Percentiles rank a stretch among this genome's conserved stretches.
Conservation (phyloP, 2,113 vertebrate species). For the Perca fluviatilis region DNA sequence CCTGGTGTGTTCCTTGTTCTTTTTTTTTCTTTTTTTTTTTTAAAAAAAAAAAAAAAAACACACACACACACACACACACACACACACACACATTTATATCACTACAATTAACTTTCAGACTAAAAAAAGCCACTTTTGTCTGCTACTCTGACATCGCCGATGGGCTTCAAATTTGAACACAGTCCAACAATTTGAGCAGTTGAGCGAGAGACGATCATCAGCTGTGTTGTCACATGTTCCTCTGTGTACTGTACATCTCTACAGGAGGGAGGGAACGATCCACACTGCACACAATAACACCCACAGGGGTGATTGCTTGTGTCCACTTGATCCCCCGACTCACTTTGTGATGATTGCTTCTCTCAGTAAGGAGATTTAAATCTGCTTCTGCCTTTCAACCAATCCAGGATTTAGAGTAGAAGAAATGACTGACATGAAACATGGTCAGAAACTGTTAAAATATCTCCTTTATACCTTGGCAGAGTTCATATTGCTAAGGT, state of each 20-base stretch:
- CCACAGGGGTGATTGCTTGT: conserved; percentile 52
- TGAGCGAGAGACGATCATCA: conserved; percentile 2
- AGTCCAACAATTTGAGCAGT: conserved; percentile 15
- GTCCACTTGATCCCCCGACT: conserved; percentile 60
- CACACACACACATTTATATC: no score
- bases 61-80: no score
- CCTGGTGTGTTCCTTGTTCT: no score
- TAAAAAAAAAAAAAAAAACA: no score
- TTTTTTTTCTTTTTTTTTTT: no score
- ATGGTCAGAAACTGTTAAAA: conserved; percentile 46
- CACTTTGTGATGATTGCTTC: conserved; percentile 82
- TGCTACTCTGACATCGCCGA: not conserved
- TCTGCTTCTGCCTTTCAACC: conserved; percentile 76
- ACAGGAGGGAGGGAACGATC: conserved; percentile 18
- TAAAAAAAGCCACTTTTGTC: not conserved
- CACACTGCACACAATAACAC: conserved; percentile 38
- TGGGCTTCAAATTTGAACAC: not conserved
- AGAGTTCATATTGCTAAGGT: not conserved
- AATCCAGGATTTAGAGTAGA: conserved; percentile 84
- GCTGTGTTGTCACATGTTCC: conserved; percentile 17
- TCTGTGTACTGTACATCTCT: conserved; percentile 18
- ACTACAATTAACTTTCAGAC: not conserved
- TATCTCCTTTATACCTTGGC: not conserved
- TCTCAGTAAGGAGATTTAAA: conserved; percentile 86
- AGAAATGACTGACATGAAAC: conserved; percentile 76